Percentiles rank a stretch among this genome's conserved stretches.
phyloP scores from a whole-genome alignment of 2,113 vertebrate genomes.

The Sterrhoptilus dennistouni region DNA sequence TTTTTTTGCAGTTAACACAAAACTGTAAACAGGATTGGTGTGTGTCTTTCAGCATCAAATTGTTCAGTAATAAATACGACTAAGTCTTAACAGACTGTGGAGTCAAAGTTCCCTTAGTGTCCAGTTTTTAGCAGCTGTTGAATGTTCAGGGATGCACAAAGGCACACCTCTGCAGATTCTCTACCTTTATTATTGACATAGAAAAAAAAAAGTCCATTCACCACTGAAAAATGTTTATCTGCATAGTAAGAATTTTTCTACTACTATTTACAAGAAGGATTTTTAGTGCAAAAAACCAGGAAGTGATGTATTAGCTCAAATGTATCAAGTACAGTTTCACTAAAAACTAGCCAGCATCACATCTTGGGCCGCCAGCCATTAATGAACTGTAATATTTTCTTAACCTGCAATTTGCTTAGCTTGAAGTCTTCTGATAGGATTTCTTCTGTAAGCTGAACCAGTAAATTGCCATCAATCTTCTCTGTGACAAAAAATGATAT shows the following conservation, averaged over 20 bases:
- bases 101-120: conserved; percentile 71
- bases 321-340: conserved; percentile 34
- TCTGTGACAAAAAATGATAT: conserved; percentile 88
- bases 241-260: conserved; percentile 82
- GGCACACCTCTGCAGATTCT: conserved; percentile 79
- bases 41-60: conserved; percentile 73
- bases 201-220: conserved; percentile 71
- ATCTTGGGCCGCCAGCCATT: conserved; percentile 97
- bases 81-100: conserved; percentile 60
- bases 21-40: conserved; percentile 62
- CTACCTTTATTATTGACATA: conserved; percentile 75
- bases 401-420: conserved; percentile 96
- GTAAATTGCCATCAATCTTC: conserved; percentile 96
- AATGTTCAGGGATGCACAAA: conserved; percentile 78
- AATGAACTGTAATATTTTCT: conserved; percentile 98
- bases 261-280: conserved; percentile 79
- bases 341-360: conserved; percentile 4
- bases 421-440: conserved; percentile 97
- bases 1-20: conserved; percentile 54
- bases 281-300: conserved; percentile 82
- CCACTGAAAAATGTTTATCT: conserved; percentile 77
- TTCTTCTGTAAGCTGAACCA: conserved; percentile 94
- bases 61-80: conserved; percentile 77
- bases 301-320: conserved; percentile 65
- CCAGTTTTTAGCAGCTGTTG: conserved; percentile 78